These are phyloP conservation scores for Sarcophaga subvicina DNA, from an alignment of 2,888 invertebrate genomes.

Conservation along the genomic window DNA sequence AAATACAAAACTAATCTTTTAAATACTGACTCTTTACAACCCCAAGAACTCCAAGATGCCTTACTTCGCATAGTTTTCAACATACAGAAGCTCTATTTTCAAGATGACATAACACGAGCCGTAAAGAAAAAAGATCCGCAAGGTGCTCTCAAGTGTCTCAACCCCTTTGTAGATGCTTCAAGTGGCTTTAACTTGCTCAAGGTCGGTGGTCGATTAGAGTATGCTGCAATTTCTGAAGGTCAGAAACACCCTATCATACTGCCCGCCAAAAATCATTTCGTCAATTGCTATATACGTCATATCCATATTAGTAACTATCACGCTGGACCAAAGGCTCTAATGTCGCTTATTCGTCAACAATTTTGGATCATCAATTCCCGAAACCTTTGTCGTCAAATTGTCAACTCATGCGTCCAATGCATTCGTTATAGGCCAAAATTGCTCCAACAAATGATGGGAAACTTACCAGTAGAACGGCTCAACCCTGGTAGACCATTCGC, in stretches of 20 bases:
- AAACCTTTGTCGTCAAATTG: slow-evolving; percentile 42
- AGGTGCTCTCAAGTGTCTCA: slow-evolving; percentile 40
- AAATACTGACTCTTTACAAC: background rate
- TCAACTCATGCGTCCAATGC: slow-evolving; percentile 11
- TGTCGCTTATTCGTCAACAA: slow-evolving; percentile 34
- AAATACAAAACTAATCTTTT: slow-evolving; percentile 7
- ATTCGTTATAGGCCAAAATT: background rate
- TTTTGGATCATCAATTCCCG: slow-evolving; percentile 59
- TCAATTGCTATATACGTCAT: slow-evolving; percentile 40
- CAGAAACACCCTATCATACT: slow-evolving; percentile 40
- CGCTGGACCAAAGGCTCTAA: slow-evolving; percentile 53
- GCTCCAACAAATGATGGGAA: background rate
- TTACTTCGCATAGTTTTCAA: background rate
- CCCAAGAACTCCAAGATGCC: background rate
- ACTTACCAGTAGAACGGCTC: background rate
- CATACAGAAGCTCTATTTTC: slow-evolving; percentile 41
- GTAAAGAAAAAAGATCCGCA: background rate
- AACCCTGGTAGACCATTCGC: background rate
- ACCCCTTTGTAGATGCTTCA: slow-evolving; percentile 38
- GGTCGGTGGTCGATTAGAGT: slow-evolving; percentile 48
- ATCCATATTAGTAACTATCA: slow-evolving; percentile 58
- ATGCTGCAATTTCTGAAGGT: background rate
- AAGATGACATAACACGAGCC: slow-evolving; percentile 20
- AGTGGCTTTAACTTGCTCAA: slow-evolving; percentile 44
- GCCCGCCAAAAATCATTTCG: slow-evolving; percentile 32